Evolutionary conservation across 2,888 invertebrate genomes (phyloP), one percentile per base, ranked within the genome.

Genomic region (Chironomus riparius): DNA sequence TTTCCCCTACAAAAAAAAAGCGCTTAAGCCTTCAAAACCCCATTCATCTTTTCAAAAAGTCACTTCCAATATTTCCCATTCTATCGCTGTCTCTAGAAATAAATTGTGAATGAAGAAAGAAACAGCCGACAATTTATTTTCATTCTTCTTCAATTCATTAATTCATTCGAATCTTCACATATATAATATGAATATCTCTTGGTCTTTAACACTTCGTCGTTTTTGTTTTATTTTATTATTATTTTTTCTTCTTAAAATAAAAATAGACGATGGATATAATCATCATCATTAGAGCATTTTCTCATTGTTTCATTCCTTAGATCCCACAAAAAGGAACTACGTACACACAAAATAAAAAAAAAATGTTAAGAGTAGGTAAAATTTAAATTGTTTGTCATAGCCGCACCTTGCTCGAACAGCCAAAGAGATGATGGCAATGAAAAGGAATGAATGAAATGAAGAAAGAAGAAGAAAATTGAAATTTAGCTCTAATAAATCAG

Each of bases 401-500:
- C 65, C 65, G 65, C 65, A 65, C 65, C 65, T 65, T 65, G 24
- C 21, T 21, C 6, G 2, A 12, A 56, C 56, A 56, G 56, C n/a
- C 18, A 56, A 56, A 56, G 38, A 56, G 56, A 15, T 56, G 56
- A 56, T 38, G 38, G 38, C 38, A 38, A 65, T 65, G 65, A 65
- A 22, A 24, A 24, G 21, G 22, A 65, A 22, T 21, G 62, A 62
- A 15, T 50, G 62, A 62, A 62, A 56, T n/a, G 15, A 56, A n/a
- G n/a, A 18, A 15, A 15, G 56, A 56, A 15, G 56, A 10, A 65
- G 65, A 24, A 24, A 56, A 65, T 24, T 65, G 21, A 65, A 65
- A 18, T 65, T 68, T 68, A 68, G 68, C 61, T 28, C 50, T 73
- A 61, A 73, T 73, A 73, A 73, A 73, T 73, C 72, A 73, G 72